Percentiles rank a stretch among this genome's conserved stretches.
These are phyloP conservation scores for Numida meleagris DNA, from an alignment of 2,113 vertebrate genomes.

Conservation along the genomic window DNA sequence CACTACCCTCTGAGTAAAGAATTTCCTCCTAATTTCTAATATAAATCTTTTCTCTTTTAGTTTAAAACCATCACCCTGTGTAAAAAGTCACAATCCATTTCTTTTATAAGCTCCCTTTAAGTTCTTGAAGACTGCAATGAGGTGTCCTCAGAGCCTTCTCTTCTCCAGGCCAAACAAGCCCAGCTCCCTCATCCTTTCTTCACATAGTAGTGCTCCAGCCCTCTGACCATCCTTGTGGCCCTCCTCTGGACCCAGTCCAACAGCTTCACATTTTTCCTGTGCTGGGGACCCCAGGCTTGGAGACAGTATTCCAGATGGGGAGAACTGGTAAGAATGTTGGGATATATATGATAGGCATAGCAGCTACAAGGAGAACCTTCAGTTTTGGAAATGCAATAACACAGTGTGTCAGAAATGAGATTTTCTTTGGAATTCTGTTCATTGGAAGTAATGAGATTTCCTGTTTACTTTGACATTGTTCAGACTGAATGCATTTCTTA, in stretches of 20 bases:
- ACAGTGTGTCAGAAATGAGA: background rate
- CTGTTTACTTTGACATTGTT: background rate
- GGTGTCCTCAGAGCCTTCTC: background rate
- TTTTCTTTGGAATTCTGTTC: background rate
- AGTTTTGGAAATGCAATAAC: background rate
- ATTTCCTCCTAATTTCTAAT: background rate
- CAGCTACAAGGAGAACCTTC: background rate
- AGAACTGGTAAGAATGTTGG: background rate
- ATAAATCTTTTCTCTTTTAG: no score
- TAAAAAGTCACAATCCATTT: no score
- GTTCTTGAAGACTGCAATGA: no score
- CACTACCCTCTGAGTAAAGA: background rate
- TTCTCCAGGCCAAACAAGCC: background rate
- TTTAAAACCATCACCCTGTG: no score
- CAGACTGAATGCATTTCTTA: background rate
- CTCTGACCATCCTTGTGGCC: background rate
- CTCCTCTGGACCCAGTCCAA: background rate
- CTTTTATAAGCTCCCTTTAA: no score
- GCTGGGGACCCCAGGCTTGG: background rate
- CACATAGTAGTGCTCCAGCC: background rate
- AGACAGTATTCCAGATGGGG: no score
- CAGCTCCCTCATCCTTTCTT: background rate
- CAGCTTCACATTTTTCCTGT: background rate
- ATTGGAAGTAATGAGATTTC: background rate
- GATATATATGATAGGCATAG: background rate